Conservation (phyloP, 2,888 invertebrate species). For the Margaritifera margaritifera region DNA sequence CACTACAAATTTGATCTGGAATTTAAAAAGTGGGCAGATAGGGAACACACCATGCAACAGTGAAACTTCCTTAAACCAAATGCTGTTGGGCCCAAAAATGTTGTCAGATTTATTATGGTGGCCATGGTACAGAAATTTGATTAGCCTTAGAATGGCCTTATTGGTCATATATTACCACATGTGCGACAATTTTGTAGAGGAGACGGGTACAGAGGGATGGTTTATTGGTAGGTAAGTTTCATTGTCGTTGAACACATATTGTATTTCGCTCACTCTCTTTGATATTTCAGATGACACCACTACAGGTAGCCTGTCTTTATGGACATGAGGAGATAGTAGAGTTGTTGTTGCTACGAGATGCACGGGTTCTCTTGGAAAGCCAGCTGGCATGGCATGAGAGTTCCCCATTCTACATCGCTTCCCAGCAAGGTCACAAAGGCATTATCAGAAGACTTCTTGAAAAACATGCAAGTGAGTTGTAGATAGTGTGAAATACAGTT, state of each 20-base stretch:
- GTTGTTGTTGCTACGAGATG: slow-evolving; percentile 24
- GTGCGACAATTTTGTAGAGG: too few species aligned
- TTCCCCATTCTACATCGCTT: slow-evolving; percentile 50
- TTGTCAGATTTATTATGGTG: too few species aligned
- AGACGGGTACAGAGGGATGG: too few species aligned
- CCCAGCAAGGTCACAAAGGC: slow-evolving; percentile 37
- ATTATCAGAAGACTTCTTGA: slow-evolving; percentile 32
- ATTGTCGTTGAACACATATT: background rate
- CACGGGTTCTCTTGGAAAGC: slow-evolving; percentile 23
- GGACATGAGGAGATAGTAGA: slow-evolving; percentile 25
- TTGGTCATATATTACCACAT: too few species aligned
- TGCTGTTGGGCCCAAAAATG: too few species aligned
- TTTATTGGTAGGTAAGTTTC: background rate
- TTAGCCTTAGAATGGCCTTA: too few species aligned
- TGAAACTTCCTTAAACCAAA: too few species aligned
- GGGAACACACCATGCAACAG: too few species aligned
- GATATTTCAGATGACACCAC: slow-evolving; percentile 36
- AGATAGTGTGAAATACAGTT: background rate
- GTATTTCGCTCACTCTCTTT: background rate
- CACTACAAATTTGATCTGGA: too few species aligned
- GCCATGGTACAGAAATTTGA: too few species aligned
- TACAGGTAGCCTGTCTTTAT: slow-evolving; percentile 33
- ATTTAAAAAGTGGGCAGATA: too few species aligned
- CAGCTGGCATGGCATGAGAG: slow-evolving; percentile 33
- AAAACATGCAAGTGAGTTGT: slow-evolving; percentile 40